phyloP scores from a whole-genome alignment of 2,888 invertebrate genomes.

The Tuta absoluta region DNA sequence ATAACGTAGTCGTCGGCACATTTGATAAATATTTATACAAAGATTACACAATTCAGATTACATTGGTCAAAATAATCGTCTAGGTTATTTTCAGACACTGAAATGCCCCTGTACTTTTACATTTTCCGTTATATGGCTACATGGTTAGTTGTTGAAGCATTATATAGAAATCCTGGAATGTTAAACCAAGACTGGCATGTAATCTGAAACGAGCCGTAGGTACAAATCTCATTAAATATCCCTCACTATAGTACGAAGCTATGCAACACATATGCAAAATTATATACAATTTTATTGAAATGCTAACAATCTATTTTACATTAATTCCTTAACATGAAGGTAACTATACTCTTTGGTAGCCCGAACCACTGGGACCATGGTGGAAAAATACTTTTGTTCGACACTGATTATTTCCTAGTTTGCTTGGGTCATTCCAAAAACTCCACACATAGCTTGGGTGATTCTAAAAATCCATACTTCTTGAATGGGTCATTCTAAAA shows the following conservation, averaged over 20 bases:
- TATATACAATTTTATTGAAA: slow-evolving; percentile 62
- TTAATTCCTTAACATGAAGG: slow-evolving; percentile 73
- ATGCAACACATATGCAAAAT: slow-evolving; percentile 72
- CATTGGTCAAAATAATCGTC: slow-evolving; percentile 79
- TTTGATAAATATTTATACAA: slow-evolving; percentile 76
- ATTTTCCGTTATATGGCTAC: slow-evolving; percentile 13
- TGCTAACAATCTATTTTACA: slow-evolving; percentile 71
- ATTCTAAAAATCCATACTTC: not conserved
- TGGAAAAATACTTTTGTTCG: slow-evolving; percentile 53
- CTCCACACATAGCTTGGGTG: not conserved
- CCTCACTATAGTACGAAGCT: slow-evolving; percentile 54
- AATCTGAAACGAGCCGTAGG: slow-evolving; percentile 30
- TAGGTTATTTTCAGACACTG: slow-evolving; percentile 52
- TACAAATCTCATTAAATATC: slow-evolving; percentile 40
- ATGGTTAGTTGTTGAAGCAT: slow-evolving; percentile 26
- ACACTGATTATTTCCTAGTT: slow-evolving; percentile 22
- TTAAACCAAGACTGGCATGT: slow-evolving; percentile 42
- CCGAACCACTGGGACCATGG: slow-evolving; percentile 59
- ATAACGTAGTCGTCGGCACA: slow-evolving; percentile 71
- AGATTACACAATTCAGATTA: slow-evolving; percentile 77
- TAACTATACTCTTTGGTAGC: slow-evolving; percentile 81
- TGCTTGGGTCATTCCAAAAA: slow-evolving; percentile 12
- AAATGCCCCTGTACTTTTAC: slow-evolving; percentile 36
- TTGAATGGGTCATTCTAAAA: no score
- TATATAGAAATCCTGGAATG: slow-evolving; percentile 72